These are phyloP conservation scores for Amblyjoppa proteus DNA, from an alignment of 2,888 invertebrate species.

Conservation along the genomic window DNA sequence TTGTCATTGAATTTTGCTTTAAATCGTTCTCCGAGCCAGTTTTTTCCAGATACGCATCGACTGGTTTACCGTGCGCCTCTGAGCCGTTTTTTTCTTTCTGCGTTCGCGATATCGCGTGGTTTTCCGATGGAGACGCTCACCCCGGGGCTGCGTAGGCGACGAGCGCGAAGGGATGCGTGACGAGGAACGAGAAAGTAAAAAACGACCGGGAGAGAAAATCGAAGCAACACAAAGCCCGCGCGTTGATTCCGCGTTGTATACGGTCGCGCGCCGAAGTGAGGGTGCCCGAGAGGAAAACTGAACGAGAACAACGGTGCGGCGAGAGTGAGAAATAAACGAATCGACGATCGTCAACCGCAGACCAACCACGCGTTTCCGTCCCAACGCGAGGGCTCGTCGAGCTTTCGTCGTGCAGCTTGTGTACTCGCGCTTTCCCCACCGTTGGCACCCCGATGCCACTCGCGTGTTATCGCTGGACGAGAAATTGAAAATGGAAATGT, in stretches of 20 bases:
- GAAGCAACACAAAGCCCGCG: slow-evolving; percentile 59
- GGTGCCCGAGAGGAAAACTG: slow-evolving; percentile 46
- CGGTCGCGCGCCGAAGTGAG: slow-evolving; percentile 42
- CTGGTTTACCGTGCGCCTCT: too few species aligned
- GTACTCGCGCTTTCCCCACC: slow-evolving; percentile 8
- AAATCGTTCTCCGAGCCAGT: too few species aligned
- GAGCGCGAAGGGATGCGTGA: neutral
- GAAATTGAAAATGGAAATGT: slow-evolving; percentile 83
- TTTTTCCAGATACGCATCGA: too few species aligned
- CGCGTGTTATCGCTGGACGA: slow-evolving; percentile 71
- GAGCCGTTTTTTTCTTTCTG: neutral
- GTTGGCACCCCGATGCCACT: slow-evolving; percentile 10
- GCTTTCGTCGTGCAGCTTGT: slow-evolving; percentile 31
- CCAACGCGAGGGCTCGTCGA: slow-evolving; percentile 70
- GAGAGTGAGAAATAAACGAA: slow-evolving; percentile 81
- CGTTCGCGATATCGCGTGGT: slow-evolving; percentile 43
- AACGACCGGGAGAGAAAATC: slow-evolving; percentile 51
- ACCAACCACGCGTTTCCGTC: slow-evolving; percentile 78
- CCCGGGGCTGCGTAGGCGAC: slow-evolving; percentile 30
- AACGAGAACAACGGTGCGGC: slow-evolving; percentile 69
- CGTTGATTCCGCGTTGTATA: slow-evolving; percentile 26
- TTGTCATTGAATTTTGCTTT: neutral
- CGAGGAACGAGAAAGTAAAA: slow-evolving; percentile 26
- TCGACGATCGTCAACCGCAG: slow-evolving; percentile 83
- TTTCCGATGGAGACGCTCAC: slow-evolving; percentile 48